Base-by-base conservation (phyloP, 2,888 invertebrate species). In the Zaprionus lineosus region DNA sequence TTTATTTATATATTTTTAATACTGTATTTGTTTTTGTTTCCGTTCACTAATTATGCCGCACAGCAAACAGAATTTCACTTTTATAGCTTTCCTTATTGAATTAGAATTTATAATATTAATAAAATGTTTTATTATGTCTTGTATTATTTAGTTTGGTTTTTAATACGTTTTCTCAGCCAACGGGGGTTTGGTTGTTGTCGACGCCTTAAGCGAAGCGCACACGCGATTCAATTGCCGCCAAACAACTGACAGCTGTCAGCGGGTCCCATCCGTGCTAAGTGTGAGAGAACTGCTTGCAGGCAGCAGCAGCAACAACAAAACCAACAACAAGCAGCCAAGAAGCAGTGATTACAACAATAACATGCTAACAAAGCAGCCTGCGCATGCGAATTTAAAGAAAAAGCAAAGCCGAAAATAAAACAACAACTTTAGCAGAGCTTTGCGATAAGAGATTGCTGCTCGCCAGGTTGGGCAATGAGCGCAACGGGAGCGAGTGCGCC, bases 211-310 rank as follows among this genome's bases (percentile, higher is more conserved):
- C 65, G 26, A 51, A 84, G 40, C 83, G 74, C 78, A 62, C 74
- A 77, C 82, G 66, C 78, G 71, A 61, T 82, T 77, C 78, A 74
- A 77, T 84, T 77, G 85, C 61, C 71, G 78, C 41, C 60, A 59
- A 67, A 58, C 84, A 70, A 84, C 77, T 84, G 68, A 59, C 71
- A 58, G 60, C 58, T 48, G 52, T 57, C 24, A 51, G 40, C 55
- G 48, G 34, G 57, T 73, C 63, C 43, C 61, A 63, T 48, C 28
- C 50, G 34, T 43, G 29, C 40, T 39, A 46, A 34, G 26, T 37
- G 37, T 28, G 24, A 26, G 53, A 53, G 47, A 51, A 47, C 9
- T 21, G 18, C 41, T 39, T 29, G 33, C 21, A 21, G 6, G 18
- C 39, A 44, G 26, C 50, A 19, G 12, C 55, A 55, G 34, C 24